Evolutionary conservation across 1,140 invertebrate species (phyloP), one percentile per base, ranked within the genome.

Genomic region (Drosophila novamexicana): DNA sequence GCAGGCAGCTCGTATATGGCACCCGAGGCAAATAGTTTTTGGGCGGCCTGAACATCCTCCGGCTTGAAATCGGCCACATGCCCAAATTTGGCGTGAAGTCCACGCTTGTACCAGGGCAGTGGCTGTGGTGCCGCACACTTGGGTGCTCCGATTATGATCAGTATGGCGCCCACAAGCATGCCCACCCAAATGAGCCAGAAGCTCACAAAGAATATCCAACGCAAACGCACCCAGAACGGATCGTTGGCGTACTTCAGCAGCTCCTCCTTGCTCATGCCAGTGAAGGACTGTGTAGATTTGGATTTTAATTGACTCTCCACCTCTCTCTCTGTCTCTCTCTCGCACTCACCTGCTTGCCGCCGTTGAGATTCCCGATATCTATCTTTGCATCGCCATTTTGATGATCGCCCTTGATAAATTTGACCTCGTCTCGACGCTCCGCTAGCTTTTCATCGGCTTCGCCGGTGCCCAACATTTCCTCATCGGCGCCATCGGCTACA

Each of bases 241-340:
- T 98, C 97, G 86, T 97, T 97, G 0, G 97, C 97, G 83, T 95
- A 97, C 92, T 97, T 97, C 96, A 98, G 96, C 52, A 98, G 92
- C 90, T 98, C 97, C 85, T 98, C 97, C 92, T 98, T 98, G 5
- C 95, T 95, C 94, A 98, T 95, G 7, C 97, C 97, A 14, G 96
- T 95, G 75, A 97, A 96, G 7, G 94, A 91, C 94, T 94, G 77
- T 3, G 18, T 10, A 54, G 1, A 49, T 37, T 34, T 40, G 29
- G 65, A 40, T 63, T 42, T 36, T 34, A 40, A 7, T 39, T 36
- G 12, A 22, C 1, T 42, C 6, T 8, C 1, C 14, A 42, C 29
- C n/a, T 9, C 14, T 37, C n/a, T 10, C 29, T 18, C 2, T 8
- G 1, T 18, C 52, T 54, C 2, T 8, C 52, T 54, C 14, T 37